phyloP scores from a whole-genome alignment of 2,888 invertebrate species.

The Papilio demoleus region DNA sequence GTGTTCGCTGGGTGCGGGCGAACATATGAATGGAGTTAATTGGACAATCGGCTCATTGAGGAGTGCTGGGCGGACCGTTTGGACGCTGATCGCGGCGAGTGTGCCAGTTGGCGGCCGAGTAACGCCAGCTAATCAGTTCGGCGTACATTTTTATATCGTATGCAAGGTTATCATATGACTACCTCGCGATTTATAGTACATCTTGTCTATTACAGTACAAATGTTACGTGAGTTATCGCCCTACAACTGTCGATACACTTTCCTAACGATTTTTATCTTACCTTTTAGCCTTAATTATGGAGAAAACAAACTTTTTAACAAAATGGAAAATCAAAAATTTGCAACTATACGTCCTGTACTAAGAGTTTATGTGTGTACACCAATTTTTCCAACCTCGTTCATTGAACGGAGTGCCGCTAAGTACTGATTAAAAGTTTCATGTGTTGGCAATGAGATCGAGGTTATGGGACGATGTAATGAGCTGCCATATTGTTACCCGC shows the following conservation, averaged over 20 bases:
- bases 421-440: slow-evolving; percentile 72
- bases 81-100: slow-evolving; percentile 60
- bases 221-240: not conserved
- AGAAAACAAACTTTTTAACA: not conserved
- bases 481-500: slow-evolving; percentile 48
- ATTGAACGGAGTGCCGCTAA: slow-evolving; percentile 59
- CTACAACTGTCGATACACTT: too few relatives aligned
- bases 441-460: slow-evolving; percentile 61
- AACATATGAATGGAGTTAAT: slow-evolving; percentile 80
- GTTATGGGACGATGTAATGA: slow-evolving; percentile 47
- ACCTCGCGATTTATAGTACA: slow-evolving; percentile 17
- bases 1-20: slow-evolving; percentile 59
- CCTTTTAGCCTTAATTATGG: not conserved
- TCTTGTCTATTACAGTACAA: slow-evolving; percentile 31
- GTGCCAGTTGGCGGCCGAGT: slow-evolving; percentile 74
- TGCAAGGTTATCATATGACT: slow-evolving; percentile 42
- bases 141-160: slow-evolving; percentile 55
- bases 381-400: slow-evolving; percentile 52
- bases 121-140: slow-evolving; percentile 66
- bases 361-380: slow-evolving; percentile 47
- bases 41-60: slow-evolving; percentile 75
- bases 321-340: not conserved
- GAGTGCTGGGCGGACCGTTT: slow-evolving; percentile 70
- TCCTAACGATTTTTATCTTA: too few relatives aligned
- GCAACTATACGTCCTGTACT: slow-evolving; percentile 11